Base-by-base conservation (phyloP, 2,888 invertebrate genomes). In the Tenthredo scrophulariae region DNA sequence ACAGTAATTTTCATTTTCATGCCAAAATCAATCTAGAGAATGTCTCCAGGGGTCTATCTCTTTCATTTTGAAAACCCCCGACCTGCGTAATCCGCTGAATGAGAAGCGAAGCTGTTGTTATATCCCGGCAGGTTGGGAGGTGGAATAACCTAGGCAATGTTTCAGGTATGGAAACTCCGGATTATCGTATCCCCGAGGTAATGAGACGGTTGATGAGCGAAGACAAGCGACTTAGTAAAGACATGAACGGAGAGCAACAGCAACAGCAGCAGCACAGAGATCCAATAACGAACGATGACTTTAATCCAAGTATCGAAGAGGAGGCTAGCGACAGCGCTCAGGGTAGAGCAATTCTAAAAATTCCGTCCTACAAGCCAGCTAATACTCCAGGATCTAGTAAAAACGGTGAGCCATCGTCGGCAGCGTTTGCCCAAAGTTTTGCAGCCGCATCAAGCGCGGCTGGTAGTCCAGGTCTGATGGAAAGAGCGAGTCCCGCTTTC, bases 311-410 rank as follows among this genome's bases (percentile, higher is more conserved):
- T 85, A 92, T 93, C 88, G 93, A 93, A 87, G 93, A 93, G 80
- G 93, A 93, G 87, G 92, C 93, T 86, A 93, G 93, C 89, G 93
- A 93, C 88, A 92, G 93, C 86, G 93, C 90, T 87, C 92, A 93
- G 87, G 93, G 94, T 89, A 90, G 93, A 90, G 97, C 97, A 94
- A 97, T 98, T 94, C 96, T 98, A 91, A 97, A 97, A 95, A 97
- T 98, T 96, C 98, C 98, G 95, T 98, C 98, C 95, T 98, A 97
- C 94, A 96, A 96, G 94, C 97, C 97, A 89, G 92, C 91, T 86
- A 92, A 87, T 85, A 91, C 91, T 87, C 91, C 91, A 84, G 91
- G 91, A 80, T 91, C 92, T 75, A 92, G 91, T 88, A 93, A 92
- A 88, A 92, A 92, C 89, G 91, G 93, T 85, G 90, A 91, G 85